phyloP scores from a whole-genome alignment of 2,113 vertebrate genomes.

The Austrofundulus limnaeus region DNA sequence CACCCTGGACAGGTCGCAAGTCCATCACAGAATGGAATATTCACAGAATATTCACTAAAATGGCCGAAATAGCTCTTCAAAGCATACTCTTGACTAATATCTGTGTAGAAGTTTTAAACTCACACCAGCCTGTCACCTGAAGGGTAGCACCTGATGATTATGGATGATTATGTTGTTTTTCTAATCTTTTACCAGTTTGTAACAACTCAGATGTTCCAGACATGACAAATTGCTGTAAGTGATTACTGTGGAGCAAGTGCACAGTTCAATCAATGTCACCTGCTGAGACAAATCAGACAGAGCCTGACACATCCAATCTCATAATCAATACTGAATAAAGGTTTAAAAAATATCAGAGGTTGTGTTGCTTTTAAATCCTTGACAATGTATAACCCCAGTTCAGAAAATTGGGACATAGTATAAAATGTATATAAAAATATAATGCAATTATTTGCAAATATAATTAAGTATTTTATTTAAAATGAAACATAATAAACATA shows the following conservation, averaged over 20 bases:
- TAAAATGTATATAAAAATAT: too few species aligned
- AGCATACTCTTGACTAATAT: not conserved
- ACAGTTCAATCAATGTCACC: constrained; percentile 17
- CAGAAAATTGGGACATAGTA: too few species aligned
- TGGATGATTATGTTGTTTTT: not conserved
- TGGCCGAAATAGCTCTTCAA: not conserved
- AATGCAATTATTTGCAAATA: too few species aligned
- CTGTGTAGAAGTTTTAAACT: not conserved
- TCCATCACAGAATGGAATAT: too few species aligned
- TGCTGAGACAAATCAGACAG: constrained; percentile 11
- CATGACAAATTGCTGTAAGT: not conserved
- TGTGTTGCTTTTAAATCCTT: not conserved
- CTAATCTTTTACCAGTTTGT: constrained; percentile 6
- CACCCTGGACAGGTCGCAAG: too few species aligned
- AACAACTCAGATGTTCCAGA: constrained; percentile 2
- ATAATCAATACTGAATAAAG: not conserved
- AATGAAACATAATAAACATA: too few species aligned
- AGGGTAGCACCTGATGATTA: not conserved
- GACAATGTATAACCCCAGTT: not conserved
- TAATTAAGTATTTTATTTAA: too few species aligned
- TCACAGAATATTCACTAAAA: too few species aligned
- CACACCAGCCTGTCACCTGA: not conserved
- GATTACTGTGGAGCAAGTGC: constrained; percentile 4
- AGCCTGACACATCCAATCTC: not conserved
- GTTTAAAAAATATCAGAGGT: not conserved